A percentile compares a stretch with the other conserved stretches of the same genome.
These are phyloP conservation scores for Parauchenoglanis punctatus DNA, from an alignment of 2,797 vertebrate genomes.

Conservation along the genomic window DNA sequence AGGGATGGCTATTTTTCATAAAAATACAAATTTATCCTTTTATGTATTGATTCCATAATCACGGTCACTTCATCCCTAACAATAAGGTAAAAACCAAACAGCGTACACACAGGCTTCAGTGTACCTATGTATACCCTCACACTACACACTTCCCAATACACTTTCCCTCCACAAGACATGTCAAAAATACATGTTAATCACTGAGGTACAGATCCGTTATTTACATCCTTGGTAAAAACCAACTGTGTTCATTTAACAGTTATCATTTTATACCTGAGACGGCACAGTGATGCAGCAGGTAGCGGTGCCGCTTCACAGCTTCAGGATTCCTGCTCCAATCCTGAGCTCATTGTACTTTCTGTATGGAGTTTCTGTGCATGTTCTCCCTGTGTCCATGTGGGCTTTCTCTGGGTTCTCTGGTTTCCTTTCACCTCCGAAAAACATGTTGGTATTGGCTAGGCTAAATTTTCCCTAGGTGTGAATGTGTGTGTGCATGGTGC, in stretches of 20 bases:
- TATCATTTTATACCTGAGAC: not conserved
- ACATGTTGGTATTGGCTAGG: not conserved
- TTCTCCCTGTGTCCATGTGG: not conserved
- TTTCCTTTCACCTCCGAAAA: not conserved
- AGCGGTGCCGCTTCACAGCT: not conserved
- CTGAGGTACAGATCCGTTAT: not conserved
- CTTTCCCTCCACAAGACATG: not conserved
- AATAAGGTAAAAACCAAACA: slow-evolving; percentile 83
- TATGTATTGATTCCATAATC: slow-evolving; percentile 78
- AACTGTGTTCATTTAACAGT: slow-evolving; percentile 1
- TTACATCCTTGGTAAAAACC: not conserved
- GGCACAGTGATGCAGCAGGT: not conserved
- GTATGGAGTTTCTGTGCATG: not conserved
- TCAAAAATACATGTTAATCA: not conserved
- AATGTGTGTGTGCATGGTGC: not conserved
- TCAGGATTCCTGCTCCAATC: not conserved
- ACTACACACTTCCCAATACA: not conserved
- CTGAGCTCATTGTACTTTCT: not conserved
- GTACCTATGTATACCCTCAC: not conserved
- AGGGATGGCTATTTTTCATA: slow-evolving; percentile 81
- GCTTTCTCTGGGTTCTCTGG: not conserved
- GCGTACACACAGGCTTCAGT: slow-evolving; percentile 25
- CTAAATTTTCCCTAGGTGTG: not conserved
- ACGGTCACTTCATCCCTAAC: slow-evolving; percentile 89
- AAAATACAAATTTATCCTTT: slow-evolving; percentile 86